A percentile compares a stretch with the other conserved stretches of the same genome.
Evolutionary conservation across 2,888 invertebrate genomes (phyloP).

Genomic region (Plagiodera versicolora): DNA sequence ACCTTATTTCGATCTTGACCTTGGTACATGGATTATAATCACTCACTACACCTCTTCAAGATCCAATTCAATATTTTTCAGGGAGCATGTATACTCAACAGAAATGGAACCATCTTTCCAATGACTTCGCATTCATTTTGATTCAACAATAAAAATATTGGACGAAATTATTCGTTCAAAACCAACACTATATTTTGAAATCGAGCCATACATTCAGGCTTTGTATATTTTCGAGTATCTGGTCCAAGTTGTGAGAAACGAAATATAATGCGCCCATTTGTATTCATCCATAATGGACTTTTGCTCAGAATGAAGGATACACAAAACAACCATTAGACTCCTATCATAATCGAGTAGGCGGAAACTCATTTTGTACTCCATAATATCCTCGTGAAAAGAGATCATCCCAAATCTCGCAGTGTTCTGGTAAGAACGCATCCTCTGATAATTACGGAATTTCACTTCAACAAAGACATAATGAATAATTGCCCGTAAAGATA

Average conservation of each 20-base stretch:
- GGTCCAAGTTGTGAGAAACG: neutral
- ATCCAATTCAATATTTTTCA: too few relatives aligned
- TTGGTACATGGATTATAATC: too few relatives aligned
- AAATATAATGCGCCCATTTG: neutral
- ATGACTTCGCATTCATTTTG: too few relatives aligned
- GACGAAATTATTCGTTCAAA: too few relatives aligned
- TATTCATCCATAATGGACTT: conserved; percentile 1
- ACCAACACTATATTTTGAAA: too few relatives aligned
- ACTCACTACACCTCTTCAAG: too few relatives aligned
- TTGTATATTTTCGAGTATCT: neutral
- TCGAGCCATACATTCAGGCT: too few relatives aligned
- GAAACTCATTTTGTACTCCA: neutral
- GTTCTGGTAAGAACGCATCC: neutral
- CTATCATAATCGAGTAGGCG: neutral
- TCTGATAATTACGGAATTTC: conserved; percentile 14
- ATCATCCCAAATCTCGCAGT: neutral
- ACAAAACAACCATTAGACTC: neutral
- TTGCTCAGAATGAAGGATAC: neutral
- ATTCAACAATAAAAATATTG: too few relatives aligned
- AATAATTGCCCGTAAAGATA: conserved; percentile 19
- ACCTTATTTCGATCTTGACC: too few relatives aligned
- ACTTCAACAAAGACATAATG: conserved; percentile 16
- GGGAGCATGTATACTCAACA: too few relatives aligned
- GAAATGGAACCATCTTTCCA: too few relatives aligned
- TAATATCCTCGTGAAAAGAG: neutral